Conservation (phyloP, 2,888 invertebrate species). For the Sipha maydis region DNA sequence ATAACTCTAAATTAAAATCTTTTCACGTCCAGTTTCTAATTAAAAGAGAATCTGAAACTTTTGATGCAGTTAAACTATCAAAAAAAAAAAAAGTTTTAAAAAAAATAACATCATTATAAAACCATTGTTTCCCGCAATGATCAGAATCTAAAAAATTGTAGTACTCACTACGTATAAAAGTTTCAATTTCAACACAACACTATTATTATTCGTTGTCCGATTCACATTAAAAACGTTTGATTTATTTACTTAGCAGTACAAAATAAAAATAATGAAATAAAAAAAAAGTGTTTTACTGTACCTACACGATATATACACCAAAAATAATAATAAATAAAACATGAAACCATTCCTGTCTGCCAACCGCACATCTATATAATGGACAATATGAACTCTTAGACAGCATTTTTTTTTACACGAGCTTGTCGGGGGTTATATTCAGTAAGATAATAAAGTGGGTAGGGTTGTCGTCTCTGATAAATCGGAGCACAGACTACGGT, state of each 20-base stretch:
- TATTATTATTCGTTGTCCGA: not conserved
- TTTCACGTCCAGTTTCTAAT: not conserved
- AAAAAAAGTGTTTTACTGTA: not conserved
- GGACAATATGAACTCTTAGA: not conserved
- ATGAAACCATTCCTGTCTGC: not conserved
- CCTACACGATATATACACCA: not conserved
- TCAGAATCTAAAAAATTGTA: not conserved
- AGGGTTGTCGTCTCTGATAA: not conserved
- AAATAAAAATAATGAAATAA: not conserved
- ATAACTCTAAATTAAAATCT: too few relatives aligned
- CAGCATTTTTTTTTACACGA: not conserved
- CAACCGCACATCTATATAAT: not conserved
- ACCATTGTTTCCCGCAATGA: not conserved
- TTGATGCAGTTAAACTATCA: not conserved
- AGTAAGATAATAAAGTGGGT: conserved; percentile 9
- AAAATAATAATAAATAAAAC: not conserved
- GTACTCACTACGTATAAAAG: not conserved
- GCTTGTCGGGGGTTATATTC: not conserved
- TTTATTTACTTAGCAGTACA: not conserved
- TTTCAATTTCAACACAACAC: not conserved
- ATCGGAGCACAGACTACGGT: not conserved
- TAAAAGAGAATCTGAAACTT: not conserved
- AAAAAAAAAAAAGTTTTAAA: not conserved
- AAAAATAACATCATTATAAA: not conserved
- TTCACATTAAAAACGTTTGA: not conserved